A percentile compares a stretch with the other conserved stretches of the same genome.
phyloP scores from a whole-genome alignment of 2,797 vertebrate species.

The Monodelphis domestica region DNA sequence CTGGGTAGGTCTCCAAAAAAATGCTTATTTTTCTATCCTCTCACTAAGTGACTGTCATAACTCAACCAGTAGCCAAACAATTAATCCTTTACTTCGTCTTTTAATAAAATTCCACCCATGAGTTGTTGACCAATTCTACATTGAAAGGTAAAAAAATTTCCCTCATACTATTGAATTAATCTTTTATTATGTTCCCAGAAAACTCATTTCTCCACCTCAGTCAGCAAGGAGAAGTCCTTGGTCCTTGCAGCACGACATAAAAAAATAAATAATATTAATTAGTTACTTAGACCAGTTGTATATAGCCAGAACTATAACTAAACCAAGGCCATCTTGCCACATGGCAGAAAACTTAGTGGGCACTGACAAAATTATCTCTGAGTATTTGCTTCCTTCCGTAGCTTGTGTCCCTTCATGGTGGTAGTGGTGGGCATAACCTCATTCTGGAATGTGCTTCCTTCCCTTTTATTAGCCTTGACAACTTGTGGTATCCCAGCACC shows the following conservation, averaged over 20 bases:
- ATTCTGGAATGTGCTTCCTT: background rate
- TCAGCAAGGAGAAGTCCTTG: too few species aligned
- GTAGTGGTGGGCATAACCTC: background rate
- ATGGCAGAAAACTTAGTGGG: background rate
- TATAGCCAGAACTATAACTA: background rate
- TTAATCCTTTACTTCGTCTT: background rate
- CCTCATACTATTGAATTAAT: background rate
- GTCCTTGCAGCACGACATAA: background rate
- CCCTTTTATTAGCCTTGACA: constrained; percentile 41
- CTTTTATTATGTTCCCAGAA: background rate
- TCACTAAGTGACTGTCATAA: background rate
- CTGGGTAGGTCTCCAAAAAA: background rate
- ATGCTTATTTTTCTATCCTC: background rate
- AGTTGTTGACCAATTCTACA: background rate
- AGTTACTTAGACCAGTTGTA: background rate
- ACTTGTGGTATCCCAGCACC: background rate
- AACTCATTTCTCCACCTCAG: background rate
- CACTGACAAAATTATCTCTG: background rate
- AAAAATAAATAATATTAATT: too few species aligned
- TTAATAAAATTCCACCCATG: background rate
- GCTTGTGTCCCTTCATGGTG: background rate
- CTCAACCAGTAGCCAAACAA: background rate
- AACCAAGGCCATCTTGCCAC: background rate
- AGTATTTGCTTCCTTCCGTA: background rate
- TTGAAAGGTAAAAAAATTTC: background rate